Evolutionary conservation across 2,888 invertebrate species (phyloP).

Genomic region (Rhyacophila evoluta): DNA sequence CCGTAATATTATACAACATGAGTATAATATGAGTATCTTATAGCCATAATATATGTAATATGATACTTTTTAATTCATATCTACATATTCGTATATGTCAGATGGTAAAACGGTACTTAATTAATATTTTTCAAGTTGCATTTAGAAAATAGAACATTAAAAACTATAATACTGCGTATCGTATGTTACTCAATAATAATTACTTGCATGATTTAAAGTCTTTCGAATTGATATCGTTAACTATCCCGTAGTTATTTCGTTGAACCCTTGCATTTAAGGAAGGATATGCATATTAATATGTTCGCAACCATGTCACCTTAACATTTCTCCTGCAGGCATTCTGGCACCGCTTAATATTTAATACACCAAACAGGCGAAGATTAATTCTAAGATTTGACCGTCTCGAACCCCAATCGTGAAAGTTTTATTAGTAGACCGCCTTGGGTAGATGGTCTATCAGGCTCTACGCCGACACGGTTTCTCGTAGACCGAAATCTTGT

Average conservation of each 20-base stretch:
- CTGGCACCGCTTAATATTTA: conserved; percentile 29
- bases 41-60: no score
- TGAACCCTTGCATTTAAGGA: neutral
- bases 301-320: neutral
- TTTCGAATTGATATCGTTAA: no score
- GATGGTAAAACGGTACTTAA: no score
- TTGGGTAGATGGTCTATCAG: neutral
- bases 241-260: neutral
- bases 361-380: conserved; percentile 36
- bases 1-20: no score
- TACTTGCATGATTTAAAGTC: neutral
- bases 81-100: no score
- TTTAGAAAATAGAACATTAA: no score
- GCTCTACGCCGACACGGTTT: neutral
- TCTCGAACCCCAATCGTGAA: conserved; percentile 35
- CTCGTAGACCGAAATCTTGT: neutral
- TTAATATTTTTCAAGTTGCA: no score
- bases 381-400: conserved; percentile 42
- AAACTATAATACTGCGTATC: no score
- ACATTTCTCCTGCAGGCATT: neutral
- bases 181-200: no score
- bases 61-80: no score
- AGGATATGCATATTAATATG: neutral
- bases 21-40: no score
- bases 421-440: conserved; percentile 42